Base-by-base conservation (phyloP, 1,140 invertebrate species). In the Manduca sexta region DNA sequence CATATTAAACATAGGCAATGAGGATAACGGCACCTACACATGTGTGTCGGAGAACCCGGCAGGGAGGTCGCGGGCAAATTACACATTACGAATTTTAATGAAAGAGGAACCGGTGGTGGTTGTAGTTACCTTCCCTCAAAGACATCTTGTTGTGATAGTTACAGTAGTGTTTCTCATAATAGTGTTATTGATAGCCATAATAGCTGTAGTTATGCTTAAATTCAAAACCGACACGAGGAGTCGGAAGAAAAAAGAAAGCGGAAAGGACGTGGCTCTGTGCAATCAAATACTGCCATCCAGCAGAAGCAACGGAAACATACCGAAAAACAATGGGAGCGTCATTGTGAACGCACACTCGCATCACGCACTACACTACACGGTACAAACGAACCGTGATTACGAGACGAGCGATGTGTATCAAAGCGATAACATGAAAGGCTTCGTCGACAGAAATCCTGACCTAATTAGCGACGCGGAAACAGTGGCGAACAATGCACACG, bases 41-140 rank as follows among this genome's bases (percentile, higher is more conserved):
- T 96, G 94, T 68, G 82, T 92, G 1, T 94, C 94, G 0, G 92
- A 94, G 62, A 96, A 97, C 66, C 89, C 91, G 3, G 95, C 94
- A 0, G 95, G 95, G 11, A 89, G 86, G 43, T 87, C 90, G 0
- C 89, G 90, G 46, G 90, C 92, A 1, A 95, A 95, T 66, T 93
- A 94, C 47, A 94, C 94, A 0, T 88, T 96, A 17, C 86, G 90
- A 48, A 89, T 94, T 13, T 87, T 93, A 16, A 87, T 92, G 15
- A 92, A 92, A 71, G 91, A 92, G 64, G 91, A 92, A 45, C 89
- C 91, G 4, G 86, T 91, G 12, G 87, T 91, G 3, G 88, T 90
- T 29, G 88, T 90, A 37, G 89, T 91, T 1, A 88, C 88, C 7
- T 88, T 92, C 67, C 90, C 91, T 1, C 87, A 90, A 21, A 90